Conservation (phyloP, 2,797 vertebrate species). For the Crenuchus spilurus region DNA sequence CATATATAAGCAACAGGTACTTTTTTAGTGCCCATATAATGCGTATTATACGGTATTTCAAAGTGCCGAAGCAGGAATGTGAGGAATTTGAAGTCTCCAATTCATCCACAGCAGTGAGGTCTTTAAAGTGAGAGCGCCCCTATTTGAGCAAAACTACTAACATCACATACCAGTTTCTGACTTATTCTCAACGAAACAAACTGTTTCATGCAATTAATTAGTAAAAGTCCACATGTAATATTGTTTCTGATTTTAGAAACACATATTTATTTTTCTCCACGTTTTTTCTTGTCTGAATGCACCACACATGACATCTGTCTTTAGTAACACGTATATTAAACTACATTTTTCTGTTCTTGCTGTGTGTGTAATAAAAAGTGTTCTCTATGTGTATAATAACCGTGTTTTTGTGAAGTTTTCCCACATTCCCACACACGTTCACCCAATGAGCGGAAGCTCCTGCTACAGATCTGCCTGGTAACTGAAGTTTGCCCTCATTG, state of each 20-base stretch:
- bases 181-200: background rate
- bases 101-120: constrained; percentile 72
- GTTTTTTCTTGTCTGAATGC: background rate
- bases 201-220: constrained; percentile 15
- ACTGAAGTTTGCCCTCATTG: constrained; percentile 86
- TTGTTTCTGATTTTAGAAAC: background rate
- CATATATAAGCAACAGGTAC: constrained; percentile 14
- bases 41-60: constrained; percentile 72
- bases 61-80: constrained; percentile 79
- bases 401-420: background rate
- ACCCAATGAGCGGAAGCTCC: constrained; percentile 58
- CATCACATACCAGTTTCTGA: constrained; percentile 24
- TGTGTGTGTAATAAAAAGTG: too few species aligned
- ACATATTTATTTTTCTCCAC: background rate
- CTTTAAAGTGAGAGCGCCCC: constrained; percentile 61
- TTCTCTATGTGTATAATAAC: too few species aligned
- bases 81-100: constrained; percentile 82
- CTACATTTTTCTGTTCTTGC: background rate
- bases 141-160: constrained; percentile 52
- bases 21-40: constrained; percentile 14
- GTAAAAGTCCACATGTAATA: too few species aligned
- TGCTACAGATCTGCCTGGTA: constrained; percentile 88
- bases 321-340: background rate
- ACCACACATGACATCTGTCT: background rate
- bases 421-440: constrained; percentile 54